These are phyloP conservation scores for Pterostichus niger DNA, from an alignment of 2,888 invertebrate genomes.

Conservation along the genomic window DNA sequence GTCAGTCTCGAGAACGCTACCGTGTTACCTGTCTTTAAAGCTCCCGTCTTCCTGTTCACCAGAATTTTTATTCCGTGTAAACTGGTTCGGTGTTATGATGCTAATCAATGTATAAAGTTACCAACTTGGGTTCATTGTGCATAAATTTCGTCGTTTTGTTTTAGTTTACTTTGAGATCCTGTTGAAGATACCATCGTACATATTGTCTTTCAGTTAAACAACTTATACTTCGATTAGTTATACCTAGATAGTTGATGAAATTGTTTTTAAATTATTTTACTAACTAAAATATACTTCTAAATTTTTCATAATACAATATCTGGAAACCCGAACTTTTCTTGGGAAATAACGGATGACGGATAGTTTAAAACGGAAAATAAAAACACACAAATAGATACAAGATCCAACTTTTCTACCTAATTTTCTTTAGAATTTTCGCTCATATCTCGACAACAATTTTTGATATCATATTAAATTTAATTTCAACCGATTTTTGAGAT, in stretches of 20 bases:
- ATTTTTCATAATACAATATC: too few species aligned
- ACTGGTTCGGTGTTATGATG: constrained; percentile 10
- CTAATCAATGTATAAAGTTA: constrained; percentile 40
- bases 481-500: too few species aligned
- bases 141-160: background rate
- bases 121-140: background rate
- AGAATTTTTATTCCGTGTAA: constrained; percentile 9
- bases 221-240: background rate
- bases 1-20: constrained; percentile 52
- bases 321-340: too few species aligned
- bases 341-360: too few species aligned
- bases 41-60: background rate
- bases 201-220: constrained; percentile 19
- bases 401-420: too few species aligned
- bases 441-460: too few species aligned
- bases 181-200: background rate
- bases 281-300: too few species aligned
- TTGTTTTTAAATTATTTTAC: too few species aligned
- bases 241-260: background rate
- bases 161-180: constrained; percentile 5
- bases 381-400: too few species aligned
- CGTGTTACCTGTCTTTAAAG: constrained; percentile 27
- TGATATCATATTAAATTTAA: too few species aligned
- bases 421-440: too few species aligned
- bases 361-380: too few species aligned